Percentiles rank a stretch among this genome's conserved stretches.
Evolutionary conservation across 2,113 vertebrate genomes (phyloP).

Genomic region (Paedocypris sp.): DNA sequence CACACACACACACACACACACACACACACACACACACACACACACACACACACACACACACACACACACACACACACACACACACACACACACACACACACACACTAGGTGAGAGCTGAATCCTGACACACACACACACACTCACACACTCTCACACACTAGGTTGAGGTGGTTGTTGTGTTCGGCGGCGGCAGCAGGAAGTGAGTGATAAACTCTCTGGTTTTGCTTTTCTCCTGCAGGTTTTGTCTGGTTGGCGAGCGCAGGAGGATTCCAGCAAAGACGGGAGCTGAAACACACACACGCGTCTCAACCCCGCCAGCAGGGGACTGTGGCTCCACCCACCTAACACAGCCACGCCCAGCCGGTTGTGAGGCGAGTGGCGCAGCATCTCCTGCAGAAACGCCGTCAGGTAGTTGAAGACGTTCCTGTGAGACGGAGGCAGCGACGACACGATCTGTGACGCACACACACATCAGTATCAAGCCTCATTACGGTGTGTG

Average conservation of each 20-base stretch:
- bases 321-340: too few relatives aligned
- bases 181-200: slow-evolving; percentile 63
- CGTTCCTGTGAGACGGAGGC: slow-evolving; percentile 80
- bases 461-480: not conserved
- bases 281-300: slow-evolving; percentile 61
- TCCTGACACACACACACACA: too few relatives aligned
- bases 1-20: too few relatives aligned
- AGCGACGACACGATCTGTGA: slow-evolving; percentile 71
- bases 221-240: slow-evolving; percentile 70
- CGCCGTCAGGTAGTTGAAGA: slow-evolving; percentile 80
- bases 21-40: too few relatives aligned
- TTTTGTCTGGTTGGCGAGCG: slow-evolving; percentile 64
- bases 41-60: too few relatives aligned
- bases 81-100: too few relatives aligned
- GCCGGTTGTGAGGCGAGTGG: slow-evolving; percentile 73
- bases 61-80: too few relatives aligned
- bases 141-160: too few relatives aligned
- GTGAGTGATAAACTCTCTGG: slow-evolving; percentile 79
- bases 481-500: too few relatives aligned
- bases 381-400: slow-evolving; percentile 86
- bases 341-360: slow-evolving; percentile 83
- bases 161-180: too few relatives aligned
- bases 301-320: too few relatives aligned
- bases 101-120: too few relatives aligned
- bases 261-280: slow-evolving; percentile 79